Base-by-base conservation (phyloP, 37 sponge, comb jelly and placozoan species). In the Agelas oroides region DNA sequence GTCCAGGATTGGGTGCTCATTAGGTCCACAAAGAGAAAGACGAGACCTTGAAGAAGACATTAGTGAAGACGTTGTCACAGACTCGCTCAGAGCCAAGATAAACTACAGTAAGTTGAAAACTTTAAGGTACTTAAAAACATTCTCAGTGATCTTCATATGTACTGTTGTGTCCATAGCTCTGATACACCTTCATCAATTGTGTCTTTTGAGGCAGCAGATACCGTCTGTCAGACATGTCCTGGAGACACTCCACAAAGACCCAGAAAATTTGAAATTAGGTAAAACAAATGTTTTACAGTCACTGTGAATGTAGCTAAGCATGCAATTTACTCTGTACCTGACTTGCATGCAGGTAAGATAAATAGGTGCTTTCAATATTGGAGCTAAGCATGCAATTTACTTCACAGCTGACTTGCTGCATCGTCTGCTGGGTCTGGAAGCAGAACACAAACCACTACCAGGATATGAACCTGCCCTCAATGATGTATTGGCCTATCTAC, bases 391-490 rank as follows among this genome's bases (percentile, higher is more conserved):
- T n/a, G n/a, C n/a, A n/a, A n/a, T n/a, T n/a, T n/a, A n/a, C n/a
- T 67, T 33, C 3, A 36, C 61, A 84, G 85, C 76, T 65, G 65
- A 76, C 57, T 34, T 18, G 20, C 28, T 87, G 41, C 73, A 64
- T 25, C 36, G 81, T 13, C 77, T 88, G 70, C 28, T 88, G 56
- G n/a, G 21, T 30, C 60, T 82, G 53, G 88, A 88, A 69, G 59
- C 68, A 57, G 59, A 82, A 69, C 59, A 81, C 75, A 77, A 79
- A 2, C 67, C 83, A 14, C 75, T 76, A 23, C 76, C 82, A 59
- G 82, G 76, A 53, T 27, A 76, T 70, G 8, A 72, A 8, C 77
- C 88, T 21, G 83, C 53, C 24, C 23, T 76, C 31, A 12, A 54
- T 12, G 70, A 81, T 30, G 69, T 88, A 5, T 25, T 79, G 21